These are phyloP conservation scores for Lycodopsis pacificus DNA, from an alignment of 2,797 vertebrate species.

Conservation along the genomic window DNA sequence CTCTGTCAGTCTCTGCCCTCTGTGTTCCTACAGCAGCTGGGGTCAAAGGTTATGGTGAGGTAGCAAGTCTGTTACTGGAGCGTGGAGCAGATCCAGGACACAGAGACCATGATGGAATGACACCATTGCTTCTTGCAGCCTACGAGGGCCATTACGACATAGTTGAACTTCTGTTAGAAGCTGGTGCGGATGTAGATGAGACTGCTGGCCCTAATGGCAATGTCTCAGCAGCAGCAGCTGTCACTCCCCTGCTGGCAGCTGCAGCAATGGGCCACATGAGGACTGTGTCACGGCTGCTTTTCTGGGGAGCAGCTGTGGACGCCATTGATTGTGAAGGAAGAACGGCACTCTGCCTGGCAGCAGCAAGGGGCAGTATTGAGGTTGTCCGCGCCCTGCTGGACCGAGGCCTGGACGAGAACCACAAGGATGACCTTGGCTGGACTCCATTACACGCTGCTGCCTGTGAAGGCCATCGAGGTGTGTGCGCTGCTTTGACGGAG, in stretches of 20 bases:
- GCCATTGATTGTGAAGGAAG: conserved; percentile 86
- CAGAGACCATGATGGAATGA: conserved; percentile 86
- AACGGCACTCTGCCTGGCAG: conserved; percentile 85
- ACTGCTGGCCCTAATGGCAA: conserved; percentile 72
- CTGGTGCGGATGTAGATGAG: conserved; percentile 86
- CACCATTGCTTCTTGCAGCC: conserved; percentile 86
- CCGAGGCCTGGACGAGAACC: conserved; percentile 88
- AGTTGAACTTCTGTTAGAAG: conserved; percentile 87
- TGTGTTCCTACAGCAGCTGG: conserved; percentile 83
- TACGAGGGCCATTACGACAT: conserved; percentile 87
- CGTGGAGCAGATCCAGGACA: conserved; percentile 82
- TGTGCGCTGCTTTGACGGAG: conserved; percentile 83
- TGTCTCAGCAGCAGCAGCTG: conserved; percentile 69
- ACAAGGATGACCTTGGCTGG: conserved; percentile 89
- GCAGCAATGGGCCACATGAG: conserved; percentile 86
- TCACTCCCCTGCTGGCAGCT: conserved; percentile 86
- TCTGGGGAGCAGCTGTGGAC: conserved; percentile 88
- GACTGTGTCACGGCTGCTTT: conserved; percentile 82
- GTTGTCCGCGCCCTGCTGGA: conserved; percentile 84
- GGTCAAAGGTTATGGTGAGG: conserved; percentile 79
- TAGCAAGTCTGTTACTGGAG: conserved; percentile 85
- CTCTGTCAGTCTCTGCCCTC: conserved; percentile 85
- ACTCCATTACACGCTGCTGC: conserved; percentile 87
- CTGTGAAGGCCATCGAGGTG: conserved; percentile 83
- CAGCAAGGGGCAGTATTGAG: conserved; percentile 82